Evolutionary conservation across 2,888 invertebrate genomes (phyloP).

Genomic region (Parnassius smintheus): DNA sequence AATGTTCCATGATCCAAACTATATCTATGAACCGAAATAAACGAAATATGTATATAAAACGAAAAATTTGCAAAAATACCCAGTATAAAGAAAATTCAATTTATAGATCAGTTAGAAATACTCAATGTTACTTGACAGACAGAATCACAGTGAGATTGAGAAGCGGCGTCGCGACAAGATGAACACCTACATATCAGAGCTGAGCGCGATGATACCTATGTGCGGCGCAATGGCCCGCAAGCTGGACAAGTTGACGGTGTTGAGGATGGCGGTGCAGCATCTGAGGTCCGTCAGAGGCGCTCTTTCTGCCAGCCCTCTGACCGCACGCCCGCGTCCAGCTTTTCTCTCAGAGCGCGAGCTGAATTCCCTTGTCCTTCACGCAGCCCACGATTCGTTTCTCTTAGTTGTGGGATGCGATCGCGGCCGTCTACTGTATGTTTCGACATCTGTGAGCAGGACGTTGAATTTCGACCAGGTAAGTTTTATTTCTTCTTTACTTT

Average conservation of each 20-base stretch:
- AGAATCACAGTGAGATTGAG: constrained; percentile 98
- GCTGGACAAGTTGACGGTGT: constrained; percentile 93
- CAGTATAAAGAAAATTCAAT: neutral
- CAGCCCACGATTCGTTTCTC: constrained; percentile 92
- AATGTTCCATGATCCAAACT: too few relatives aligned
- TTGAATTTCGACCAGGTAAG: constrained; percentile 91
- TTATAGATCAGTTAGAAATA: neutral
- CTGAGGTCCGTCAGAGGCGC: constrained; percentile 84
- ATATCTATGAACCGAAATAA: too few relatives aligned
- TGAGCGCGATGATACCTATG: constrained; percentile 95
- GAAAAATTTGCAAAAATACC: too few relatives aligned
- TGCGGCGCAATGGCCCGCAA: constrained; percentile 96
- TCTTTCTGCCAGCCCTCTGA: constrained; percentile 82
- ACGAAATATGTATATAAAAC: too few relatives aligned
- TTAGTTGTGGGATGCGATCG: constrained; percentile 96
- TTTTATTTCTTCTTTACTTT: constrained; percentile 3
- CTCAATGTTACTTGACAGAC: constrained; percentile 77
- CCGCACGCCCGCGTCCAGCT: constrained; percentile 88
- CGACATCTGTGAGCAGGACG: constrained; percentile 91
- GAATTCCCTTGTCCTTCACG: constrained; percentile 91
- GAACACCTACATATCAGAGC: constrained; percentile 96
- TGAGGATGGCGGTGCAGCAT: constrained; percentile 97
- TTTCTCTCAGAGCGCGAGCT: constrained; percentile 93
- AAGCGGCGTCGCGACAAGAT: constrained; percentile 97
- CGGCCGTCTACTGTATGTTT: constrained; percentile 93